Evolutionary conservation across 2,888 invertebrate genomes (phyloP).

Genomic region (Matsumyia berberina): DNA sequence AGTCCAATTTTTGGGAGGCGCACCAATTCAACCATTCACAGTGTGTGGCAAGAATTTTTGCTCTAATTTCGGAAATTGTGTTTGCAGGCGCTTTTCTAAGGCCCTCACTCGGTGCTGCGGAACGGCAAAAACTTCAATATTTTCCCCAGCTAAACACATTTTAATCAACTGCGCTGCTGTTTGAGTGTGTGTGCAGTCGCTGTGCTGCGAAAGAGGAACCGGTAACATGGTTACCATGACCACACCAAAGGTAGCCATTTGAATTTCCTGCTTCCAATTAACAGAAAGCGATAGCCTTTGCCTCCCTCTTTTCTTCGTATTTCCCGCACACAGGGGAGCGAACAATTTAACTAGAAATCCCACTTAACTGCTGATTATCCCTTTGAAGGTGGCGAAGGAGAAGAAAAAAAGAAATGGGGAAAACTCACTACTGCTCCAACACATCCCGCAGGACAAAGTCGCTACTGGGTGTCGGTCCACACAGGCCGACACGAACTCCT

Average conservation of each 20-base stretch:
- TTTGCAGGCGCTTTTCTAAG: background rate
- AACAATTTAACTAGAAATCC: conserved; percentile 23
- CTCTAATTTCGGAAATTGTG: background rate
- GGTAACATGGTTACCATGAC: background rate
- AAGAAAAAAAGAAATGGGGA: conserved; percentile 5
- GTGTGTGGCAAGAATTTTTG: conserved; percentile 11
- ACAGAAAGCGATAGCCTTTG: conserved; percentile 18
- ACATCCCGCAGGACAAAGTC: conserved; percentile 17
- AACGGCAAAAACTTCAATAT: conserved; percentile 49
- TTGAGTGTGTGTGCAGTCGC: conserved; percentile 12
- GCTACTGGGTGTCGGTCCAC: background rate
- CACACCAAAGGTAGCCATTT: background rate
- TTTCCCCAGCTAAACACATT: conserved; percentile 45
- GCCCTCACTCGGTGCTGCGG: no score
- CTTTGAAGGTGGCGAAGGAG: background rate
- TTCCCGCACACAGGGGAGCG: background rate
- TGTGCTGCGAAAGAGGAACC: background rate
- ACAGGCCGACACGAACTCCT: conserved; percentile 38
- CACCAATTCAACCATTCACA: no score
- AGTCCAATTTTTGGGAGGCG: background rate
- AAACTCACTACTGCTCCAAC: background rate
- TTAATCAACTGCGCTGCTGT: conserved; percentile 32
- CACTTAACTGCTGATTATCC: conserved; percentile 33
- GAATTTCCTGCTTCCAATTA: conserved; percentile 36
- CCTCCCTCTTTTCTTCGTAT: conserved; percentile 17